Base-by-base conservation (phyloP, 1,140 invertebrate genomes). In the Conus betulinus region DNA sequence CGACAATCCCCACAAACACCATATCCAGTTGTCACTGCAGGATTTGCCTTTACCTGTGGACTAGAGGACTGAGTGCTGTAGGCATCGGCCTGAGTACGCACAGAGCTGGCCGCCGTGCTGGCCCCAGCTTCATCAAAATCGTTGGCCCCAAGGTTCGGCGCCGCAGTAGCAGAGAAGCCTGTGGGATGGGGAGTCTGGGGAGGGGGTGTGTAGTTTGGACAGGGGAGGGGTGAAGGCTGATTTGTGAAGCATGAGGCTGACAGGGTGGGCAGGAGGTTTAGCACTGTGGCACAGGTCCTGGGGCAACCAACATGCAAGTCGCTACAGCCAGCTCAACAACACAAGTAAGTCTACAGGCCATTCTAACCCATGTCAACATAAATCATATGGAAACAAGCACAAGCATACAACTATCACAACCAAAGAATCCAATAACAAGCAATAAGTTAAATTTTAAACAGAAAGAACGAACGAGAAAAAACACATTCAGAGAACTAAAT, bases 161-260 rank as follows among this genome's bases (percentile, higher is more conserved):
- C n/a, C 90, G 67, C 17, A 89, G 78, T 67, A 84, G 53, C n/a
- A 88, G 88, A 17, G 84, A 83, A 63, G 90, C 89, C 84, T 25
- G 88, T 88, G 55, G 90, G 85, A 84, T 88, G 88, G 90, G 87
- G 90, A 87, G 55, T 87, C 71, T 11, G 89, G 89, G 27, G 91
- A 90, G 57, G 87, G 85, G 76, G 87, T 84, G 79, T 84, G 76
- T 3, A 84, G 63, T 81, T 91, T 91, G 25, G 90, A 90, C 51
- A 92, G 90, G 55, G 91, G 92, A 52, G 93, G 91, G 78, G 93
- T 93, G 87, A 93, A 93, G 82, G 93, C 93, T 39, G 93, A 93
- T 84, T 89, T 91, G 87, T 91, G 87, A 63, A 84, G 71, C 87
- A 84, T 82, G 11, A 67, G 78, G 27, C 52, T 71, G 27, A 83